These are phyloP conservation scores for Tenthredo notha DNA, from an alignment of 2,888 invertebrate species.

Conservation along the genomic window DNA sequence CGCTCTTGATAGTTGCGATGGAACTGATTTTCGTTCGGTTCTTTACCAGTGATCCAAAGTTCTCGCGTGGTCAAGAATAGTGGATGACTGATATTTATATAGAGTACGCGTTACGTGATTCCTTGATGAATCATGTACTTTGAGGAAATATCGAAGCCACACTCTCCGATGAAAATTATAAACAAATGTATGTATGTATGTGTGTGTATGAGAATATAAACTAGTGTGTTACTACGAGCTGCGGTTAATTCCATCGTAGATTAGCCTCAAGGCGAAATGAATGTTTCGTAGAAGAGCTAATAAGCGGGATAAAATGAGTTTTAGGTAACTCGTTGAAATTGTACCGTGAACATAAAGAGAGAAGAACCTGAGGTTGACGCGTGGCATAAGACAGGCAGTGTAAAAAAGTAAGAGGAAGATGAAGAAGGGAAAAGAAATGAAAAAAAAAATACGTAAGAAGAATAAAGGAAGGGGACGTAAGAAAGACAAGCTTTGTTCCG, in stretches of 20 bases:
- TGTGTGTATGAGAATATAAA: neutral
- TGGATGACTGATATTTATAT: neutral
- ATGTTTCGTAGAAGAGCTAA: neutral
- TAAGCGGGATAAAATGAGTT: neutral
- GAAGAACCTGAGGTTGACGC: neutral
- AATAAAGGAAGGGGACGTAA: conserved; percentile 22
- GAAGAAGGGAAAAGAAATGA: neutral
- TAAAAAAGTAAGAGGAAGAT: neutral
- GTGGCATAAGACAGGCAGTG: conserved; percentile 25
- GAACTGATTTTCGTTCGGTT: conserved; percentile 38
- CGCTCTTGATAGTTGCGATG: conserved; percentile 25
- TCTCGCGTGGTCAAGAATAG: neutral
- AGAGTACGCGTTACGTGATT: neutral
- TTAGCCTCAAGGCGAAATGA: neutral
- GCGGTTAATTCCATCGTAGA: neutral
- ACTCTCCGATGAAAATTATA: neutral
- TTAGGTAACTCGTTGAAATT: neutral
- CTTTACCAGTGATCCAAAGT: neutral
- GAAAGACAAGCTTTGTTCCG: conserved; percentile 51
- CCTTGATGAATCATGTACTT: conserved; percentile 8
- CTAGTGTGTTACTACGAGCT: neutral
- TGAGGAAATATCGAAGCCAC: neutral
- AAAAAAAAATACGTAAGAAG: conserved; percentile 22
- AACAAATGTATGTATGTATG: neutral
- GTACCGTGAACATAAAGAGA: neutral